Percentiles rank a stretch among this genome's conserved stretches.
Conservation (phyloP, 2,888 invertebrate genomes). For the Lamellibrachia satsuma region DNA sequence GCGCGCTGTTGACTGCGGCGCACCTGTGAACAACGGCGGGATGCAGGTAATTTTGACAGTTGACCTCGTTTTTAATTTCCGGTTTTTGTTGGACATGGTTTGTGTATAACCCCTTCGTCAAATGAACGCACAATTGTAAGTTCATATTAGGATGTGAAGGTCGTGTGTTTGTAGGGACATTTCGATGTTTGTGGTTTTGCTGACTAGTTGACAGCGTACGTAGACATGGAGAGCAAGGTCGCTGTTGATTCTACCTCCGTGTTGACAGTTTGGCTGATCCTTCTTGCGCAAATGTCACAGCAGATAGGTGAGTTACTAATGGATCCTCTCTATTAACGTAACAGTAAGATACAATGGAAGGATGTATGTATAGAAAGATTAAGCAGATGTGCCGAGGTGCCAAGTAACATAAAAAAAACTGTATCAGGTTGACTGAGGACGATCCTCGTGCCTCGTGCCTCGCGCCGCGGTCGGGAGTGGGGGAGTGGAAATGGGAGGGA, state of each 20-base stretch:
- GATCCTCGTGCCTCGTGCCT: too few species aligned
- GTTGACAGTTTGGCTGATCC: background rate
- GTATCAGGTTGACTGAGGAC: too few species aligned
- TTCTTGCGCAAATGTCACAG: background rate
- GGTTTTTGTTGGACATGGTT: background rate
- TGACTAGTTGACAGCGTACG: background rate
- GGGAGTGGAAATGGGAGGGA: too few species aligned
- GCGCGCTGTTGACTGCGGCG: background rate
- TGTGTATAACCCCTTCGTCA: background rate
- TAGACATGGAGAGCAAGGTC: slow-evolving; percentile 1
- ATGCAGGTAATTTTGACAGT: background rate
- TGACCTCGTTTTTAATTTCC: slow-evolving; percentile 13
- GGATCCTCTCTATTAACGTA: too few species aligned
- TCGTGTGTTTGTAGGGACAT: background rate
- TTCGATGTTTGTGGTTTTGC: background rate
- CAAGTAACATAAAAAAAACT: too few species aligned
- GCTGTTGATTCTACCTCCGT: background rate
- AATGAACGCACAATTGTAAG: background rate
- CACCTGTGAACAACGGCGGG: background rate
- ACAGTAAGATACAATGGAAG: background rate
- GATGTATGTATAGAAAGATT: background rate
- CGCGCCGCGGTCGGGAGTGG: too few species aligned
- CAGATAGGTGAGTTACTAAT: slow-evolving; percentile 8
- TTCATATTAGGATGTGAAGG: background rate
- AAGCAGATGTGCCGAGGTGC: too few species aligned